Percentiles rank a stretch among this genome's conserved stretches.
phyloP scores from a whole-genome alignment of 92 coral and sea anemone species.

The Umimayanthus chanpuru region DNA sequence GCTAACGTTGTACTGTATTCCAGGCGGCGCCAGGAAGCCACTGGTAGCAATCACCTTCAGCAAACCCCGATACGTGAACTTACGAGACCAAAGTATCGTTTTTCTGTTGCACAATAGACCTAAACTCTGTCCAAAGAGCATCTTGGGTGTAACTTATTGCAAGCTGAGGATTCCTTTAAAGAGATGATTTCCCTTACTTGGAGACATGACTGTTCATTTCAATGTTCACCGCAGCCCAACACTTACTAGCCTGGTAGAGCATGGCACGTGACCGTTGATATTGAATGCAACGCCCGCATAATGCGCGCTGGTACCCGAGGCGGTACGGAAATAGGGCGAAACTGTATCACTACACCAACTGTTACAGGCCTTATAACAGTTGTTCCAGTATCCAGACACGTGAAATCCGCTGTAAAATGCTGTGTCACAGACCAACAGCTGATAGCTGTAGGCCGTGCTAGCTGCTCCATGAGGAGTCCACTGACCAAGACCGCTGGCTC shows the following conservation, averaged over 20 bases:
- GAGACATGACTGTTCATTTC: background rate
- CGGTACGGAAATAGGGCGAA: conserved; percentile 14
- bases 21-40: too few relatives aligned
- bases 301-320: background rate
- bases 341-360: background rate
- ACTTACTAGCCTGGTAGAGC: background rate
- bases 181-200: too few relatives aligned
- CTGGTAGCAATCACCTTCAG: too few relatives aligned
- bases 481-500: background rate
- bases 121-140: too few relatives aligned
- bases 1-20: too few relatives aligned
- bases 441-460: background rate
- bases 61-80: too few relatives aligned
- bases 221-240: conserved; percentile 10
- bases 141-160: too few relatives aligned
- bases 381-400: background rate
- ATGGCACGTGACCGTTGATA: background rate
- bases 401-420: conserved; percentile 22
- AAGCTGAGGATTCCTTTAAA: too few relatives aligned
- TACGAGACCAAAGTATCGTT: too few relatives aligned
- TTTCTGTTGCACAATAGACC: too few relatives aligned
- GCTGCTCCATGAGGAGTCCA: conserved; percentile 24
- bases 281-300: conserved; percentile 4
- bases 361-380: background rate
- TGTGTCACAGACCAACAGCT: conserved; percentile 10